phyloP scores from a whole-genome alignment of 2,888 invertebrate species.

The Rotaria macrura region DNA sequence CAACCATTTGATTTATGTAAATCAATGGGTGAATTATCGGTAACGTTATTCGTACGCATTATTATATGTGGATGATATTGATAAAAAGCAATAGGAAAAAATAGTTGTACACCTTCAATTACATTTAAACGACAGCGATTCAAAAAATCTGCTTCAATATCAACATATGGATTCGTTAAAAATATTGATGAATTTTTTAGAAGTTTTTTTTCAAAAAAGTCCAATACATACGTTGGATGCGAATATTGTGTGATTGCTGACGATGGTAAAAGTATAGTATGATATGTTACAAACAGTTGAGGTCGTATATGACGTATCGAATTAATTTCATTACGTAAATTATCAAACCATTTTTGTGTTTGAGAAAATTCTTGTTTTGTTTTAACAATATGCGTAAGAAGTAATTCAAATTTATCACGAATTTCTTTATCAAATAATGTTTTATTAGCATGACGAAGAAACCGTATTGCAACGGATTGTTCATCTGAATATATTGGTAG shows the following conservation, averaged over 20 bases:
- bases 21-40: constrained; percentile 43
- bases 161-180: constrained; percentile 58
- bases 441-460: constrained; percentile 54
- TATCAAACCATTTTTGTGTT: constrained; percentile 15
- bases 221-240: constrained; percentile 40
- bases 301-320: background rate
- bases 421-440: constrained; percentile 17
- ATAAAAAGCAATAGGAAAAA: constrained; percentile 77
- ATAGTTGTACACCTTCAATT: constrained; percentile 74
- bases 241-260: background rate
- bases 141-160: constrained; percentile 70
- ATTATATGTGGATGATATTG: constrained; percentile 65
- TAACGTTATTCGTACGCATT: constrained; percentile 39
- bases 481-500: constrained; percentile 58
- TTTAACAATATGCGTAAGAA: background rate
- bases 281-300: background rate
- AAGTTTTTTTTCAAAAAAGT: constrained; percentile 61
- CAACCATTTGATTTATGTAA: constrained; percentile 56
- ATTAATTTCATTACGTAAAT: background rate
- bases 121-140: constrained; percentile 91
- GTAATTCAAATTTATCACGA: constrained; percentile 2
- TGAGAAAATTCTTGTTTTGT: background rate
- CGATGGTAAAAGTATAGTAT: background rate
- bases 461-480: constrained; percentile 56
- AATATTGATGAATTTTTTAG: constrained; percentile 64